Conservation (phyloP, 2,888 invertebrate genomes). For the Microchrysa polita region DNA sequence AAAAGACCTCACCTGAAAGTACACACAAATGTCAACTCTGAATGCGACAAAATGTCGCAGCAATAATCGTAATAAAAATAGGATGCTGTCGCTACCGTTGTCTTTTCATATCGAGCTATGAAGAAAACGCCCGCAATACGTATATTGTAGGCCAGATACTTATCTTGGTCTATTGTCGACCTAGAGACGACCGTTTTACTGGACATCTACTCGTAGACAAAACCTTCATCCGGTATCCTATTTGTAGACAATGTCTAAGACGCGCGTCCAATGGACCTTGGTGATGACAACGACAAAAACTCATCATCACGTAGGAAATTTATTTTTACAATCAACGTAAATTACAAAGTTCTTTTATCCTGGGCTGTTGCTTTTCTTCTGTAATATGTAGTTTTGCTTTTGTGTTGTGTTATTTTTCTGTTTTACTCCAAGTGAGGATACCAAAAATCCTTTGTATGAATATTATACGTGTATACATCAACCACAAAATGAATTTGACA, state of each 20-base stretch:
- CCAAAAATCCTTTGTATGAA: not conserved
- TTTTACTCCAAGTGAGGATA: not conserved
- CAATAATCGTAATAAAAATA: conserved; percentile 38
- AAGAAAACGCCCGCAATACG: not conserved
- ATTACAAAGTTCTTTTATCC: conserved; percentile 6
- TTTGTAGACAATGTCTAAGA: not conserved
- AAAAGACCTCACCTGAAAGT: not conserved
- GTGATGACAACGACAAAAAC: conserved; percentile 20
- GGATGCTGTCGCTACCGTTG: not conserved
- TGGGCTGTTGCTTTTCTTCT: not conserved
- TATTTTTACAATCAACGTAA: conserved; percentile 26
- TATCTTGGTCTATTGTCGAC: conserved; percentile 1
- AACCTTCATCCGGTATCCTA: conserved; percentile 8
- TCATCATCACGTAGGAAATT: conserved; percentile 39
- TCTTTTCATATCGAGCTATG: not conserved
- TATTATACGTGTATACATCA: not conserved
- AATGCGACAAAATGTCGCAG: not conserved
- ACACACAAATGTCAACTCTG: not conserved
- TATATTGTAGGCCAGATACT: not conserved
- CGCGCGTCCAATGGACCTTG: too few species aligned
- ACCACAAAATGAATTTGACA: not conserved
- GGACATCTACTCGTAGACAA: too few species aligned
- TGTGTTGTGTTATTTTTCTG: not conserved
- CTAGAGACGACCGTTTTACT: conserved; percentile 11
- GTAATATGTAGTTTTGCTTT: not conserved